Evolutionary conservation across 2,113 vertebrate species (phyloP), one percentile per base, ranked within the genome.

Genomic region (Apeltes quadracus): DNA sequence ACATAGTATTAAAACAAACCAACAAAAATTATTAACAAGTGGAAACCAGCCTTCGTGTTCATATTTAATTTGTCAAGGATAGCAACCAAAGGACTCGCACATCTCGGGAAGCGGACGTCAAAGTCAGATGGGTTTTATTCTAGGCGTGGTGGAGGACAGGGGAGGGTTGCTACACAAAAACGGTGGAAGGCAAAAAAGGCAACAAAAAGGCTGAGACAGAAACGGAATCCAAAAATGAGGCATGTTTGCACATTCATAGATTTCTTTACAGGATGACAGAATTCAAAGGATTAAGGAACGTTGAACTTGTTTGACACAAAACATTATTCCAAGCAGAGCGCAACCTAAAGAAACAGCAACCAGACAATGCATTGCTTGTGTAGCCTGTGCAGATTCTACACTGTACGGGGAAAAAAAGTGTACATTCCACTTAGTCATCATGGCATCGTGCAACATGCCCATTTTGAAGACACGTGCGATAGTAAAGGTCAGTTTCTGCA

Each of bases 401-500:
- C 8, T 53, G 43, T 23, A 32, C 50, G 11, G n/a, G 5, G 9
- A 34, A n/a, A 25, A 20, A 56, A n/a, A 7, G 11, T 32, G 27
- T 16, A 71, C n/a, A 18, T 56, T 68, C 34, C 62, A 50, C 38
- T 12, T 22, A 56, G 23, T 57, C 39, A 62, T 56, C 32, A 43
- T 22, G 22, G 12, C 27, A 18, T 6, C 16, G 51, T 55, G 54
- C 18, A 58, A 66, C 44, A 72, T 61, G 15, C 11, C 20, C 2
- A 36, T 65, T 56, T 53, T 12, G 18, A 56, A 59, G 69, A 63
- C 38, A 66, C 23, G 7, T 39, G 20, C 74, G n/a, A 53, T 29
- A 41, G 29, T 63, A 72, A 76, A 72, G 67, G 72, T 79, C 67
- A 64, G 32, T 20, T 22, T 7, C 8, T 32, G n/a, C 32, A 70